Conservation (phyloP, 2,888 invertebrate species). For the Serrognathus titanus region DNA sequence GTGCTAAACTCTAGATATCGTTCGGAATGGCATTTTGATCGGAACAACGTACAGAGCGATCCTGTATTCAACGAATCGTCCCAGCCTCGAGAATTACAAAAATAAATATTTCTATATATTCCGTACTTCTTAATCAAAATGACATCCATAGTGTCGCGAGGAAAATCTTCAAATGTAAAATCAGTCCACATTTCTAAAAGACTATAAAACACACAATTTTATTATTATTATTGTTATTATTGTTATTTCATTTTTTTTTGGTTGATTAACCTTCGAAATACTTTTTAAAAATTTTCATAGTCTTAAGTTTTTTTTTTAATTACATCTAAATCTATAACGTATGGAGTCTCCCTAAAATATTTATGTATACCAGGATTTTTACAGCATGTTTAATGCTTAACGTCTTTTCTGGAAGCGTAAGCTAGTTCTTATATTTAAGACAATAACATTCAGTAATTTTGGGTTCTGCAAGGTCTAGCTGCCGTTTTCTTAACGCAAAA, state of each 20-base stretch:
- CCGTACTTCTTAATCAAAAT: constrained; percentile 22
- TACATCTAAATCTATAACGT: constrained; percentile 1
- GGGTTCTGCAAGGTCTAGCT: constrained; percentile 14
- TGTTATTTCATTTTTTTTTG: neutral
- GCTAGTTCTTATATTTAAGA: neutral
- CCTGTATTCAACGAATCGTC: constrained; percentile 25
- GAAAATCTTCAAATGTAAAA: constrained; percentile 19
- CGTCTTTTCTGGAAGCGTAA: constrained; percentile 2
- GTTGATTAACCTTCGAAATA: neutral
- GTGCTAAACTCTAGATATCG: neutral
- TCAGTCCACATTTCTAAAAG: constrained; percentile 32
- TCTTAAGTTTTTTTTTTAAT: neutral
- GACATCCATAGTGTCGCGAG: constrained; percentile 20
- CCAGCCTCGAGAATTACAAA: constrained; percentile 29
- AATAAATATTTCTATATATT: constrained; percentile 1
- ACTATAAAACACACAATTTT: constrained; percentile 26
- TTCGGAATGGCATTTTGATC: neutral
- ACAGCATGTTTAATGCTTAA: neutral
- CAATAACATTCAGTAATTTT: constrained; percentile 8
- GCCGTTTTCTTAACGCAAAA: constrained; percentile 11
- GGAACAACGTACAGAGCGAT: neutral
- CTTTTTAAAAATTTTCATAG: neutral
- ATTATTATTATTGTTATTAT: neutral
- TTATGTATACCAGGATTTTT: constrained; percentile 1
- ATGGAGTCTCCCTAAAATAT: neutral